phyloP scores from a whole-genome alignment of 2,888 invertebrate species.

The Macropis europaea region DNA sequence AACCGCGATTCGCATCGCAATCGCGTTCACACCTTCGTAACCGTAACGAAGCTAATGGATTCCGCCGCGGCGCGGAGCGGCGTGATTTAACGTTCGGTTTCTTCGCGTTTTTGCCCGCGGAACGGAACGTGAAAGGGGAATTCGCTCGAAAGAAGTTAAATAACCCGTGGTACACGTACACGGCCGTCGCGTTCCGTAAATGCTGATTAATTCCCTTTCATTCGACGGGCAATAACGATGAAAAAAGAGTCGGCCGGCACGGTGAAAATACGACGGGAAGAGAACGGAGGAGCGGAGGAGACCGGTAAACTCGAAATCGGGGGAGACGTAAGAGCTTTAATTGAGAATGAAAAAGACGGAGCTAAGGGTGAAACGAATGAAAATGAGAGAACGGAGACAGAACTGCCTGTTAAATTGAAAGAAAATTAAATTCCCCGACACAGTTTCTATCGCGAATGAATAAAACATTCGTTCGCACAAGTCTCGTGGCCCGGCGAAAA shows the following conservation, averaged over 20 bases:
- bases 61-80: too few relatives aligned
- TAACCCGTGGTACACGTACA: background rate
- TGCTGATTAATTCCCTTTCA: constrained; percentile 33
- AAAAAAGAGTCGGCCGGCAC: background rate
- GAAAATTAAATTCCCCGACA: constrained; percentile 36
- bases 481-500: background rate
- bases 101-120: background rate
- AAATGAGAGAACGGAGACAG: background rate
- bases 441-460: constrained; percentile 27
- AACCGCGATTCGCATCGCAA: background rate
- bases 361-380: too few relatives aligned
- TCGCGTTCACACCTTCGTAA: background rate
- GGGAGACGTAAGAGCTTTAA: constrained; percentile 8
- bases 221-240: background rate
- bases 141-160: background rate
- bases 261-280: constrained; percentile 9
- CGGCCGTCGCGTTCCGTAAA: constrained; percentile 3
- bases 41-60: background rate
- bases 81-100: background rate
- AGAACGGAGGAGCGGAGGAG: constrained; percentile 22
- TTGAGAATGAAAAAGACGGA: background rate
- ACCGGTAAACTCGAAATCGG: constrained; percentile 21
- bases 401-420: constrained; percentile 17
- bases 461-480: constrained; percentile 22
- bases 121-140: constrained; percentile 3